A percentile compares a stretch with the other conserved stretches of the same genome.
Evolutionary conservation across 2,797 vertebrate species (phyloP).

Genomic region (Moxostoma hubbsi): DNA sequence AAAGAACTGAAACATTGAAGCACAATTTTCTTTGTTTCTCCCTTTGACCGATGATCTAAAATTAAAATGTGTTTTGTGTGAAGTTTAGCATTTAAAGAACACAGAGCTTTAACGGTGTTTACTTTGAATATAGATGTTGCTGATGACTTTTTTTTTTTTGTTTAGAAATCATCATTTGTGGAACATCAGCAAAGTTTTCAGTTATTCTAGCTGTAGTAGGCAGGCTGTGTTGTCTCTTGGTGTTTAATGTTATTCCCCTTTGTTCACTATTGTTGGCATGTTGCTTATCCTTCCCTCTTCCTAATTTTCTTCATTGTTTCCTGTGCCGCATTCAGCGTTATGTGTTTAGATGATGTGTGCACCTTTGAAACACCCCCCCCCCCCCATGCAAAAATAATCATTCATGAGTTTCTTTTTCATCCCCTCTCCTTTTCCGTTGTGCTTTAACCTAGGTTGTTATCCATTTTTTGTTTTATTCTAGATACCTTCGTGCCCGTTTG

Average conservation of each 20-base stretch:
- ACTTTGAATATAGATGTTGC: constrained; percentile 12
- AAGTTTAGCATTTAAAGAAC: constrained; percentile 10
- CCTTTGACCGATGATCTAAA: constrained; percentile 28
- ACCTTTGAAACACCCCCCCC: not conserved
- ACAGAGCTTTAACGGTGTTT: not conserved
- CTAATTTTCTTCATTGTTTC: constrained; percentile 32
- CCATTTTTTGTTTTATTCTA: constrained; percentile 95
- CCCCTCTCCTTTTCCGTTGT: constrained; percentile 84
- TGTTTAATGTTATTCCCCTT: constrained; percentile 75
- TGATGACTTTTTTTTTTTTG: constrained; percentile 32
- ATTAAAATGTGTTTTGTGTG: constrained; percentile 30
- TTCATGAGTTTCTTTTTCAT: constrained; percentile 71
- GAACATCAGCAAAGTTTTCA: constrained; percentile 22
- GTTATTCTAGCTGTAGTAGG: constrained; percentile 60
- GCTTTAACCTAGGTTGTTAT: constrained; percentile 97
- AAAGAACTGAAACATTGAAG: constrained; percentile 52
- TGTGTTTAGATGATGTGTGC: constrained; percentile 64
- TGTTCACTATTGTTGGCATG: constrained; percentile 82
- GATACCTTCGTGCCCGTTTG: constrained; percentile 95
- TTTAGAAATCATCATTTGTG: too few relatives aligned
- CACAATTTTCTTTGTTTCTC: constrained; percentile 45
- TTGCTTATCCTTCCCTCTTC: constrained; percentile 70
- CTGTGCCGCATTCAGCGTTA: constrained; percentile 65
- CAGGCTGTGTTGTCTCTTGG: constrained; percentile 77
- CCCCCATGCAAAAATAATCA: constrained; percentile 64